A percentile compares a stretch with the other conserved stretches of the same genome.
Evolutionary conservation across 2,888 invertebrate genomes (phyloP).

Genomic region (Melinaea menophilus): DNA sequence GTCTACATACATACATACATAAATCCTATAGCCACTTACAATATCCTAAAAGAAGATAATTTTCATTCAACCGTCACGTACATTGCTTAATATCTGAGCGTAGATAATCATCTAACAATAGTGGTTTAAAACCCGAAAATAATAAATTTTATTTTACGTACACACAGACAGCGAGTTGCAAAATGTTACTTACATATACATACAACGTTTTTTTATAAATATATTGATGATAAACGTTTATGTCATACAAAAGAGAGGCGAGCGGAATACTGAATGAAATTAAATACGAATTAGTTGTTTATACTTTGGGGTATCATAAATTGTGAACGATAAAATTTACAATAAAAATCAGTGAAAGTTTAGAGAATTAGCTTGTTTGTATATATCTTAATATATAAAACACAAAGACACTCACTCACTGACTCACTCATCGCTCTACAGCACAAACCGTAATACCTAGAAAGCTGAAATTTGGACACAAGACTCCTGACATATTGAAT

Average conservation of each 20-base stretch:
- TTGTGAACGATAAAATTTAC: constrained; percentile 35
- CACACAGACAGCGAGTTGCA: too few species aligned
- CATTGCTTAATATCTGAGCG: constrained; percentile 34
- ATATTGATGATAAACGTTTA: background rate
- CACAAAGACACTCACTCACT: too few species aligned
- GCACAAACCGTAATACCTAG: too few species aligned
- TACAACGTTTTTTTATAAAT: background rate
- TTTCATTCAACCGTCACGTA: constrained; percentile 63
- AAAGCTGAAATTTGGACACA: too few species aligned
- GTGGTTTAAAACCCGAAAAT: background rate
- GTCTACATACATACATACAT: constrained; percentile 11
- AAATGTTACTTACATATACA: too few species aligned
- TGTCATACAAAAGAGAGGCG: constrained; percentile 36
- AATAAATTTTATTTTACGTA: background rate
- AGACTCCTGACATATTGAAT: too few species aligned
- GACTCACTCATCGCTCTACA: too few species aligned
- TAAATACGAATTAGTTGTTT: constrained; percentile 42
- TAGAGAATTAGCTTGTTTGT: constrained; percentile 11
- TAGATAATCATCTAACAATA: background rate
- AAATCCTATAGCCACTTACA: background rate
- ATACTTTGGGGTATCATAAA: constrained; percentile 36
- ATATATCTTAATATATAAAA: background rate
- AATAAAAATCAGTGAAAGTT: constrained; percentile 29
- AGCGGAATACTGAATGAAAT: constrained; percentile 49
- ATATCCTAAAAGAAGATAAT: constrained; percentile 14